Base-by-base conservation (phyloP, 1,140 invertebrate genomes). In the Acromyrmex charruanus region DNA sequence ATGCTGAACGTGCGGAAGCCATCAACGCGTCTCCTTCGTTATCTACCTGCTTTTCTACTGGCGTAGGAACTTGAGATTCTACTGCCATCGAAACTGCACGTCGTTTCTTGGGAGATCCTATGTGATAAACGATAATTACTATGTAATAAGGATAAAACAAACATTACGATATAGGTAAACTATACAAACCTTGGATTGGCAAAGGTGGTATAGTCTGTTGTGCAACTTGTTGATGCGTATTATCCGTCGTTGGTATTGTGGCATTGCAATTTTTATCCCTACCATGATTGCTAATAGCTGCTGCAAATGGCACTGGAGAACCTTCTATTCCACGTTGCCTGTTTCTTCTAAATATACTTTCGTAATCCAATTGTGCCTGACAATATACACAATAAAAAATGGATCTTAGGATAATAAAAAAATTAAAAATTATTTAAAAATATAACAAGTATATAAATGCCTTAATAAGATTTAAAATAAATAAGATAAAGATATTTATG, bases 201-300 rank as follows among this genome's bases (percentile, higher is more conserved):
- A 93, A 89, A 59, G 94, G 87, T 51, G 93, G 87, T 6, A 92
- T 91, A 66, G 93, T 87, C 77, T 94, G 94, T 71, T 93, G 91
- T 9, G 87, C 92, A 3, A 87, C 82, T 51, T 92, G 93, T 51
- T 93, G 94, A 87, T 93, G 92, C n/a, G 92, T 92, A 39, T 95
- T 94, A 74, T 95, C 95, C n/a, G 93, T 93, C 28, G 94, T 90
- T 12, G 94, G 95, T 87, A 95, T 94, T 9, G 97, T 97, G 14
- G 97, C 97, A 95, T 97, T 98, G 92, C 97, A 97, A 93, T 98
- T 97, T 92, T 97, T 97, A 93, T 98, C 97, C 59, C 96, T 94
- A 58, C 95, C 95, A 87, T 95, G 92, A 95, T 95, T 94, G 58
- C 92, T 93, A 49, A 94, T 94, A 88, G 94, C 88, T 71, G 95